Evolutionary conservation across 2,113 vertebrate species (phyloP), one percentile per base, ranked within the genome.

Genomic region (Sitta europaea): DNA sequence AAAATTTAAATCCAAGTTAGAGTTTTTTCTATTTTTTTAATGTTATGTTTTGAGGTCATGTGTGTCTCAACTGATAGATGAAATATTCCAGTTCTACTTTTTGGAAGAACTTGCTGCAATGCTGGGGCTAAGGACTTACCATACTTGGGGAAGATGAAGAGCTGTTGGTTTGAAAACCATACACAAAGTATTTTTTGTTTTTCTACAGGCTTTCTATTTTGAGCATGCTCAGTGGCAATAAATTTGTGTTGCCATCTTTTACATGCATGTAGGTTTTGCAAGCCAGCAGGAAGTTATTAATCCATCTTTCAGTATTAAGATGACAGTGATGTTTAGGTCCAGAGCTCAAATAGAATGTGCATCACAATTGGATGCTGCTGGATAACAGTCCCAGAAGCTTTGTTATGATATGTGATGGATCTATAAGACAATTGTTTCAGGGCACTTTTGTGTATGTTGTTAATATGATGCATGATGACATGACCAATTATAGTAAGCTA

Each of bases 401-500:
- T 97, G 92, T 92, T 72, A 93, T 98, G 98, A 98, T 95, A 97
- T 97, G 97, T 98, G 98, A 99, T 98, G 98, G 98, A 98, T 98
- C 98, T 95, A 97, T 98, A 98, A 98, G 98, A 99, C 98, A 98
- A 97, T 98, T 98, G 98, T 98, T 98, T 98, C 98, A 97, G 98
- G 98, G 98, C 98, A 98, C 97, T 98, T 98, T 98, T 98, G 98
- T 97, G 98, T 98, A 97, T 98, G 97, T 98, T 97, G 98, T 98
- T 98, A 98, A 98, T 98, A 98, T 99, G 98, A 99, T 99, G 98
- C 98, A 97, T 98, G 98, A 98, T 98, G 99, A 99, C 98, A 97
- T 98, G 98, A 97, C 98, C 99, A 99, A 99, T 99, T 99, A 99
- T 98, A 98, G 98, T 90, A 96, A 97, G 98, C 98, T 97, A 97